Conservation (phyloP, 1,140 invertebrate genomes). For the Panulirus ornatus region DNA sequence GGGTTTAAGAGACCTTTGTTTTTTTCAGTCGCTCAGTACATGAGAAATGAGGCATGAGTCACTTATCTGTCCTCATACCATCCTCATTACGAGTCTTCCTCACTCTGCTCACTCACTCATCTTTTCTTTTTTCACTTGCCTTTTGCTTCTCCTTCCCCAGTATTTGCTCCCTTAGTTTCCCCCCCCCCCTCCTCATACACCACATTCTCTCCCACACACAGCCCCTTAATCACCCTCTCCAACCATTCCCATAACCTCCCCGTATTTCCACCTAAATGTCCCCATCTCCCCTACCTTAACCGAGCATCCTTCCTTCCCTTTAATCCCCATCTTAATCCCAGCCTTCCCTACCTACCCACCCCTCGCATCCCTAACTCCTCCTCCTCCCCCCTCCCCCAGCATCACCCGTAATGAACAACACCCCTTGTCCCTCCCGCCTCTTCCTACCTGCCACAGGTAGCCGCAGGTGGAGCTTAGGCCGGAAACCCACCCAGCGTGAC, state of each 20-base stretch:
- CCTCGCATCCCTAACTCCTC: background rate
- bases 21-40: no score
- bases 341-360: background rate
- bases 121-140: background rate
- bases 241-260: background rate
- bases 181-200: background rate
- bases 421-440: background rate
- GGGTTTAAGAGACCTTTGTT: no score
- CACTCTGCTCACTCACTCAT: background rate
- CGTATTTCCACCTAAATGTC: no score
- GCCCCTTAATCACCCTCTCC: background rate
- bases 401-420: background rate
- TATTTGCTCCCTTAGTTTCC: background rate
- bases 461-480: no score
- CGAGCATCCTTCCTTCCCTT: no score
- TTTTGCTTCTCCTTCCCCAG: background rate
- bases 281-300: no score
- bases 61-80: no score
- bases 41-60: no score
- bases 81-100: no score
- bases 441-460: background rate
- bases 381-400: background rate
- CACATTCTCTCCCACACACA: background rate
- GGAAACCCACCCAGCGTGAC: no score
- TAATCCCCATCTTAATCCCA: background rate